Conservation (phyloP, 2,797 vertebrate genomes). For the Gouania willdenowi region DNA sequence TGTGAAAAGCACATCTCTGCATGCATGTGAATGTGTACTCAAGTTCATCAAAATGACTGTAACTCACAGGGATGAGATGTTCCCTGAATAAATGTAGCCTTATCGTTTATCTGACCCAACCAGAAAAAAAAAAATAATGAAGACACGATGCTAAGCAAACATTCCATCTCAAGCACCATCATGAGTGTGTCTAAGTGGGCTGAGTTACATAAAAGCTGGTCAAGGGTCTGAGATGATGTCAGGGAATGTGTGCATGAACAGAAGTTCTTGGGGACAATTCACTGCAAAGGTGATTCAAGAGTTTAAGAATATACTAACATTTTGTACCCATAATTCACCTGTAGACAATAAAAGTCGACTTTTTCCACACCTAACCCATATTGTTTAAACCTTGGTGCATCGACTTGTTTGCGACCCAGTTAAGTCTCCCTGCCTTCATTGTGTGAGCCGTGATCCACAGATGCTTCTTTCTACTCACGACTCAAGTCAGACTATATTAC, state of each 20-base stretch:
- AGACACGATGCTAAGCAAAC: slow-evolving; percentile 53
- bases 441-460: slow-evolving; percentile 55
- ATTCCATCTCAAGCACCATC: slow-evolving; percentile 42
- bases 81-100: slow-evolving; percentile 39
- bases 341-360: no score
- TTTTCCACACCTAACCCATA: neutral
- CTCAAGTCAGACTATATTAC: slow-evolving; percentile 58
- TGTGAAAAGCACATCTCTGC: neutral
- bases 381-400: slow-evolving; percentile 7
- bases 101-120: slow-evolving; percentile 45
- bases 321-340: no score
- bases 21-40: slow-evolving; percentile 5
- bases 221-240: slow-evolving; percentile 25
- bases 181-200: slow-evolving; percentile 2
- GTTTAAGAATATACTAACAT: slow-evolving; percentile 48
- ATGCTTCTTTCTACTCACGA: slow-evolving; percentile 59
- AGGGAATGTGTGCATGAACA: slow-evolving; percentile 5
- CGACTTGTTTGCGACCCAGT: slow-evolving; percentile 51
- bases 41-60: slow-evolving; percentile 25
- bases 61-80: slow-evolving; percentile 25
- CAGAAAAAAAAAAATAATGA: slow-evolving; percentile 36
- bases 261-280: slow-evolving; percentile 30
- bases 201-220: slow-evolving; percentile 48
- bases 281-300: slow-evolving; percentile 60
- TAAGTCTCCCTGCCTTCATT: slow-evolving; percentile 44